These are phyloP conservation scores for Clivina fossor DNA, from an alignment of 2,888 invertebrate species.

Conservation along the genomic window DNA sequence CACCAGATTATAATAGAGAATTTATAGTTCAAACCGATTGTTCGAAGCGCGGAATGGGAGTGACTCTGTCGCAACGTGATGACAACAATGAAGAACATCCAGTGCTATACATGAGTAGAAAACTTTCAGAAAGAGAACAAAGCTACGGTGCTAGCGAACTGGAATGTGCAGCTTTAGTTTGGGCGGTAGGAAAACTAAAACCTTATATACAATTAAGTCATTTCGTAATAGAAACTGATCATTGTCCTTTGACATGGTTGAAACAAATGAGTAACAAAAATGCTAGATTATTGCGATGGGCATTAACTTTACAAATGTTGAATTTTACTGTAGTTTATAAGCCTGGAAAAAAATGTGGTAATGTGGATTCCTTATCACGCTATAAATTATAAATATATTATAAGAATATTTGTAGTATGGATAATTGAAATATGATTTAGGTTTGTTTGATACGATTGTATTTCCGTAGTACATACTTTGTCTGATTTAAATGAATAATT, in stretches of 20 bases:
- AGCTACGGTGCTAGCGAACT: conserved; percentile 7
- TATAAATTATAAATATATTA: too few relatives aligned
- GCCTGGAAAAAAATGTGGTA: conserved; percentile 10
- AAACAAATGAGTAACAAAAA: conserved; percentile 12
- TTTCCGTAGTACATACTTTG: too few relatives aligned
- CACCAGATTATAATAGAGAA: conserved; percentile 1
- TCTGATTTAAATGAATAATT: too few relatives aligned
- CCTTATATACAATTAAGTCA: conserved; percentile 3
- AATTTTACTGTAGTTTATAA: conserved; percentile 9
- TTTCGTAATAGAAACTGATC: conserved; percentile 7
- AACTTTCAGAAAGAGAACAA: conserved; percentile 14
- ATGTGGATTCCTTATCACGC: conserved; percentile 2
- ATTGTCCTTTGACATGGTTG: conserved; percentile 3
- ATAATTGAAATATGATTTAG: too few relatives aligned
- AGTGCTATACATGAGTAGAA: conserved; percentile 12
- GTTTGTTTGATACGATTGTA: too few relatives aligned
- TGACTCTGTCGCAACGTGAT: conserved; percentile 5
- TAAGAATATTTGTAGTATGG: too few relatives aligned
- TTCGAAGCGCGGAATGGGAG: conserved; percentile 11
- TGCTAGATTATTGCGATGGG: conserved; percentile 10
- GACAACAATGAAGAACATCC: conserved; percentile 1
- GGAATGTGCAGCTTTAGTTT: conserved; percentile 13
- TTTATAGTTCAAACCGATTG: conserved; percentile 7
- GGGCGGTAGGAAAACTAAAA: conserved; percentile 7
- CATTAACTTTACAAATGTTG: conserved; percentile 10